A percentile compares a stretch with the other conserved stretches of the same genome.
phyloP scores from a whole-genome alignment of 2,113 vertebrate species.

The Paratilapia polleni region DNA sequence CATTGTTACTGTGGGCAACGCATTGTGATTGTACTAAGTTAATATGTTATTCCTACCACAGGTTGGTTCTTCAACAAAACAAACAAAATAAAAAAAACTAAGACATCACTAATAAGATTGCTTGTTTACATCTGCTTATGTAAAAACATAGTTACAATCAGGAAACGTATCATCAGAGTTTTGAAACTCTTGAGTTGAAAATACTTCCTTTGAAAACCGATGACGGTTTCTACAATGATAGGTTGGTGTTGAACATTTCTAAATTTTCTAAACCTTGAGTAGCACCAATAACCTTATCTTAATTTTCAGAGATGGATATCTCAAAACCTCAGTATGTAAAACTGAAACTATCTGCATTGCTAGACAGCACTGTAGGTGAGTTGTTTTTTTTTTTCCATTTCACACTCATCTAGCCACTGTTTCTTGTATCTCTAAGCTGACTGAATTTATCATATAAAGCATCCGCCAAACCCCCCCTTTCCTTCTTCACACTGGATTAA shows the following conservation, averaged over 20 bases:
- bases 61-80: background rate
- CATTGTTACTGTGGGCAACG: background rate
- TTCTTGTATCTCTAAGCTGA: background rate
- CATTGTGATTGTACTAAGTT: background rate
- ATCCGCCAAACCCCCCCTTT: conserved; percentile 46
- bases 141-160: background rate
- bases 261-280: background rate
- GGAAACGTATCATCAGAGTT: background rate
- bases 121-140: background rate
- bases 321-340: background rate
- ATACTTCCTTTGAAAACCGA: background rate
- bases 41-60: background rate
- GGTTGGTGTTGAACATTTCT: background rate
- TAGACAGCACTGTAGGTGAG: background rate
- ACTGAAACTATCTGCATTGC: background rate
- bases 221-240: background rate
- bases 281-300: background rate
- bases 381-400: background rate
- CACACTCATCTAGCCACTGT: background rate
- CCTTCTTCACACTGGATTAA: conserved; percentile 50
- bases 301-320: background rate
- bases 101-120: background rate
- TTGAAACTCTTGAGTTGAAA: background rate
- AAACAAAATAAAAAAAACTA: background rate
- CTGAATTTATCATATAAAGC: conserved; percentile 46